Conservation (phyloP, 2,888 invertebrate species). For the Unio delphinus region DNA sequence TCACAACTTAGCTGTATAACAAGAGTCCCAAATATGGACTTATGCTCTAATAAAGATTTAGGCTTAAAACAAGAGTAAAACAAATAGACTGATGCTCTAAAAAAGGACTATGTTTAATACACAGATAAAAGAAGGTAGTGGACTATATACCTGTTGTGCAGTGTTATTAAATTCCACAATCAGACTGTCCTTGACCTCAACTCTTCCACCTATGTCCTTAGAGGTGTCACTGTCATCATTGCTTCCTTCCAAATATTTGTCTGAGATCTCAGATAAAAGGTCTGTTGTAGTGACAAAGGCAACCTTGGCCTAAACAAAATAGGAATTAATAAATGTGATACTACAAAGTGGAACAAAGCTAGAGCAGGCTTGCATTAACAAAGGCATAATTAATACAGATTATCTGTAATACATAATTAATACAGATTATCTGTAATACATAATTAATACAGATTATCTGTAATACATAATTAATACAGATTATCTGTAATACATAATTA, state of each 20-base stretch:
- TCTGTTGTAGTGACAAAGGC: slow-evolving; percentile 57
- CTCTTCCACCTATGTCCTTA: slow-evolving; percentile 28
- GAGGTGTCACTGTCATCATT: slow-evolving; percentile 13
- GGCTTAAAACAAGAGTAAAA: no score
- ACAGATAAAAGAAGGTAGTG: not conserved
- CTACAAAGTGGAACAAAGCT: not conserved
- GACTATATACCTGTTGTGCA: slow-evolving; percentile 54
- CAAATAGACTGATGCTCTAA: not conserved
- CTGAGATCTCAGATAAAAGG: slow-evolving; percentile 43
- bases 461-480: no score
- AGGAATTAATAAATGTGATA: not conserved
- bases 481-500: no score
- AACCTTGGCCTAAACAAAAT: slow-evolving; percentile 57
- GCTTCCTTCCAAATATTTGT: slow-evolving; percentile 28
- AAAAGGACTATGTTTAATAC: not conserved
- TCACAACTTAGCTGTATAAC: no score
- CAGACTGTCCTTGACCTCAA: slow-evolving; percentile 51
- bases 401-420: no score
- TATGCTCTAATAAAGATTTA: no score
- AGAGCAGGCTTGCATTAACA: no score
- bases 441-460: no score
- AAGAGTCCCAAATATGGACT: no score
- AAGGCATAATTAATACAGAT: no score
- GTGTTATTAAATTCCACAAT: slow-evolving; percentile 62
- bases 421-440: no score